phyloP scores from a whole-genome alignment of 2,113 vertebrate genomes.

The Dermatemys mawii region DNA sequence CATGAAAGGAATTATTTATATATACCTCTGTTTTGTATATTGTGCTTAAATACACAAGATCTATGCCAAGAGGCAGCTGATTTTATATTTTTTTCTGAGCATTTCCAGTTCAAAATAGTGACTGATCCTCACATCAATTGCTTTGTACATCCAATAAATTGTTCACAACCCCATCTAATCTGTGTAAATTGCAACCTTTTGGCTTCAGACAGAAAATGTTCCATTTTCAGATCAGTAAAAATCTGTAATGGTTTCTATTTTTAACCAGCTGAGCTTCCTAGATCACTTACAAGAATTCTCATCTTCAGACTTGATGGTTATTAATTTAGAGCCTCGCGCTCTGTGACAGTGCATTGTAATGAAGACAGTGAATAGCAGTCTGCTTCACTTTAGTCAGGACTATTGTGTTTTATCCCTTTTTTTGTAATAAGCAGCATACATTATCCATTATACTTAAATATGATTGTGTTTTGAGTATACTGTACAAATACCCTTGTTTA shows the following conservation, averaged over 20 bases:
- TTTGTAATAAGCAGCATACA: not conserved
- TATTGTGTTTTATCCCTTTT: not conserved
- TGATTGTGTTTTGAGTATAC: not conserved
- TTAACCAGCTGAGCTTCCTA: not conserved
- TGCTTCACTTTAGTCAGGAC: not conserved
- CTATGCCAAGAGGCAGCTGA: not conserved
- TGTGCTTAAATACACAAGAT: not conserved
- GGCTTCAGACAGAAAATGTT: not conserved
- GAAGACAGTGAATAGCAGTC: not conserved
- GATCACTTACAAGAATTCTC: not conserved
- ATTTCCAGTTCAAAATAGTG: not conserved
- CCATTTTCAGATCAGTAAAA: slow-evolving; percentile 7
- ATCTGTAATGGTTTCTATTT: not conserved
- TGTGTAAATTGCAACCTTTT: not conserved
- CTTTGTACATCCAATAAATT: not conserved
- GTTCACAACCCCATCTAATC: not conserved
- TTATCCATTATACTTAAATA: slow-evolving; percentile 4
- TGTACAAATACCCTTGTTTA: slow-evolving; percentile 8
- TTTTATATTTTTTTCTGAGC: not conserved
- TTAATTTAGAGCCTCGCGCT: slow-evolving; percentile 16
- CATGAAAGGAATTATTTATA: not conserved
- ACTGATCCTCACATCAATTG: not conserved
- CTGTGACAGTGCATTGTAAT: not conserved
- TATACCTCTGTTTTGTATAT: not conserved
- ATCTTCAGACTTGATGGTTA: not conserved